A percentile compares a stretch with the other conserved stretches of the same genome.
phyloP scores from a whole-genome alignment of 2,113 vertebrate species.

The Thalassoma bifasciatum region DNA sequence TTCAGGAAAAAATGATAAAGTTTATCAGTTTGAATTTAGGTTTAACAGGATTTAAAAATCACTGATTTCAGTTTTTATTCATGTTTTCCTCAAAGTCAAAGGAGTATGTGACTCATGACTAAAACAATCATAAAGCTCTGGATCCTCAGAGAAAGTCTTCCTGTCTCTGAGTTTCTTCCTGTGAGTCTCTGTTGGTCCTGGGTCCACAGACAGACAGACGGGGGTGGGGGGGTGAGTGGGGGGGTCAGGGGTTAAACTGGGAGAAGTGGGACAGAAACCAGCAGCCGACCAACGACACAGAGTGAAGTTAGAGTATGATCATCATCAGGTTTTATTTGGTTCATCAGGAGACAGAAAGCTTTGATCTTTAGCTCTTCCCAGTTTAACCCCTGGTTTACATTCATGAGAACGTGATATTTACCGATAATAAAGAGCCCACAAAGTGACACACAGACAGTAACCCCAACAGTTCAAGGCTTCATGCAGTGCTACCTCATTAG shows the following conservation, averaged over 20 bases:
- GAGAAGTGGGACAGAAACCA: constrained; percentile 66
- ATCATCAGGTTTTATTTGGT: constrained; percentile 75
- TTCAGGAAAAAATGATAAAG: too few species aligned
- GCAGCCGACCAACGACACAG: constrained; percentile 65
- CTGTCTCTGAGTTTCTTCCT: neutral
- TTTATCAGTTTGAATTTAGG: too few species aligned
- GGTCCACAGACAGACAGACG: constrained; percentile 26
- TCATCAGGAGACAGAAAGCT: constrained; percentile 66
- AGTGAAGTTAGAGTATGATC: constrained; percentile 60
- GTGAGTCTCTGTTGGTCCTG: constrained; percentile 19
- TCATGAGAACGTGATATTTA: constrained; percentile 70
- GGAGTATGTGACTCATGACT: too few species aligned
- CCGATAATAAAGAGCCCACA: constrained; percentile 55
- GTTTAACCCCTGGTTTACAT: constrained; percentile 79
- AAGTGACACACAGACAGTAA: constrained; percentile 64
- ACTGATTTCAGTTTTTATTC: too few species aligned
- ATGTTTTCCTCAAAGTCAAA: too few species aligned
- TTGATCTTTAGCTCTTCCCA: constrained; percentile 56
- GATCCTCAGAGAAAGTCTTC: too few species aligned
- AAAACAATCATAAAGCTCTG: too few species aligned
- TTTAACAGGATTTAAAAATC: too few species aligned
- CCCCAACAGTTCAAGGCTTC: constrained; percentile 71
- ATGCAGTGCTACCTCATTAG: constrained; percentile 77
- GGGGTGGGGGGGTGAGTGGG: too few species aligned
- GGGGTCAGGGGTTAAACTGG: constrained; percentile 76